Evolutionary conservation across 1,140 invertebrate genomes (phyloP).

Genomic region (Mylabris phalerata): DNA sequence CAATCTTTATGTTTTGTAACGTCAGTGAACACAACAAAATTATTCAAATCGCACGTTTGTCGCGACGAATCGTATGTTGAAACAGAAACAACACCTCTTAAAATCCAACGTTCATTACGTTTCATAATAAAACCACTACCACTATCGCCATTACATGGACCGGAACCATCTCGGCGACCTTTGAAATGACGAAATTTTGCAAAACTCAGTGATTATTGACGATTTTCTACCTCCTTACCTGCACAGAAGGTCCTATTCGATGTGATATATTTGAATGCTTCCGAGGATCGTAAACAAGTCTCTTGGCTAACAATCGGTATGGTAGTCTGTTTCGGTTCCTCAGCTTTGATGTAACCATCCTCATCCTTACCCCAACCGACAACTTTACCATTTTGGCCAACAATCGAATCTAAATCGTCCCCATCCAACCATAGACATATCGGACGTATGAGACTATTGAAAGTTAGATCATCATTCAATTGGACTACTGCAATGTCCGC

Average conservation of each 20-base stretch:
- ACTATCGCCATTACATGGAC: constrained; percentile 39
- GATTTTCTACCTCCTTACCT: constrained; percentile 36
- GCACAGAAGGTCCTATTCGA: constrained; percentile 54
- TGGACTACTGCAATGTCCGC: constrained; percentile 35
- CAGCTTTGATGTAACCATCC: constrained; percentile 43
- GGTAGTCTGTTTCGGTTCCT: constrained; percentile 47
- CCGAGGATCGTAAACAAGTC: constrained; percentile 48
- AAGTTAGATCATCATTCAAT: constrained; percentile 27
- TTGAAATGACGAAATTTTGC: constrained; percentile 6
- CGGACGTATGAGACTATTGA: constrained; percentile 43
- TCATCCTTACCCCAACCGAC: constrained; percentile 58
- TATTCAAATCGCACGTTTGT: constrained; percentile 43
- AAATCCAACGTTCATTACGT: constrained; percentile 37
- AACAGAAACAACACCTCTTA: constrained; percentile 48
- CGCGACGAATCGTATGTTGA: constrained; percentile 35
- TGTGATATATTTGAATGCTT: constrained; percentile 46
- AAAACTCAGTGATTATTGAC: background rate
- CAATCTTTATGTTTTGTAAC: constrained; percentile 46
- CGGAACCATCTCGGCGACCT: constrained; percentile 33
- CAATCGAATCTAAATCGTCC: constrained; percentile 36
- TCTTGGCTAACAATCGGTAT: constrained; percentile 52
- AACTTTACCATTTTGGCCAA: constrained; percentile 35
- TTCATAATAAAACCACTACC: constrained; percentile 36
- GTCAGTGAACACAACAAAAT: constrained; percentile 50
- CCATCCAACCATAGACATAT: constrained; percentile 51